Base-by-base conservation (phyloP, 1,140 invertebrate species). In the Drosophila rufa region DNA sequence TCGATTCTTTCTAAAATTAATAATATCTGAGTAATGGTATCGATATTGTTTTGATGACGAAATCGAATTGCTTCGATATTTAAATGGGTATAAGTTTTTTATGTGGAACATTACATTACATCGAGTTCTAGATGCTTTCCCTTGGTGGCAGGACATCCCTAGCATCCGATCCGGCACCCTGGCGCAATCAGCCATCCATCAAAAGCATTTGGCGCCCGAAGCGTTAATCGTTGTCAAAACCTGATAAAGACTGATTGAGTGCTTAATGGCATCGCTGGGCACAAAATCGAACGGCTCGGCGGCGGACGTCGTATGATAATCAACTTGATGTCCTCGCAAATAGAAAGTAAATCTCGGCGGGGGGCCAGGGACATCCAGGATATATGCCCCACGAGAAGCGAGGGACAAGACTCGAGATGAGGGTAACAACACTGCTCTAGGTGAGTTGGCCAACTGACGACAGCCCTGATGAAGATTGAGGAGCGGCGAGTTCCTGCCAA, bases 221-320 rank as follows among this genome's bases (percentile, higher is more conserved):
- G 85, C 85, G 85, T 90, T 90, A 90, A 90, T 90, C 85, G 85
- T 90, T 90, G 85, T 90, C 85, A 90, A 90, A 90, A 90, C 85
- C 82, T 90, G 85, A 90, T 90, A 90, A 90, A 90, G 85, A 90
- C 85, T 90, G 85, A 90, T 90, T 90, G 85, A 90, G 85, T 90
- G 85, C 85, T 90, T 90, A 90, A 90, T 85, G 85, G 85, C 85
- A 90, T 79, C 47, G 76, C 48, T 60, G 68, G 57, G 61, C 61
- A 38, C 43, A 58, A 43, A 43, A 64, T 43, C 42, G 56, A 78
- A 56, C 62, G 27, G 27, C 27, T 30, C 27, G 45, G 8, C 42
- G 9, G 61, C 64, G 53, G 70, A 59, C 58, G 30, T 47, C 50
- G 46, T 79, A 79, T 79, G 76, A 79, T 79, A 79, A 79, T 79